Evolutionary conservation across 1,140 invertebrate species (phyloP).

Genomic region (Euborellia annulipes): DNA sequence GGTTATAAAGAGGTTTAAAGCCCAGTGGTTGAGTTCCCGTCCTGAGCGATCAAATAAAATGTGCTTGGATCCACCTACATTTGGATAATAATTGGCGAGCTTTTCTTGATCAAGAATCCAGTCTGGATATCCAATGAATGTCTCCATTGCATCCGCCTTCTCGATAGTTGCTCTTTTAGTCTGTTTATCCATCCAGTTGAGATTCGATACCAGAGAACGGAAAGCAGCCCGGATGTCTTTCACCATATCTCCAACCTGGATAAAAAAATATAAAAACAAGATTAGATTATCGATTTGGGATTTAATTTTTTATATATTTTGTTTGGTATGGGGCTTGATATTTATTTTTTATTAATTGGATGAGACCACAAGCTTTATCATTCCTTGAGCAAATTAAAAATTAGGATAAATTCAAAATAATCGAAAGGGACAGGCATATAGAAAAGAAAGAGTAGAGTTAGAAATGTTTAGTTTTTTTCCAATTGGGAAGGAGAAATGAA

Average conservation of each 20-base stretch:
- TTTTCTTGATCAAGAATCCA: conserved; percentile 34
- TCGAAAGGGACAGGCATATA: not conserved
- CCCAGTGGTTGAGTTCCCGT: too few species aligned
- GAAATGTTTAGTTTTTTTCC: too few species aligned
- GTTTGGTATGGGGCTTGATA: not conserved
- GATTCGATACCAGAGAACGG: conserved; percentile 43
- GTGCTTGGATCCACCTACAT: too few species aligned
- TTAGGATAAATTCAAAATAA: not conserved
- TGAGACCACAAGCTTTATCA: not conserved
- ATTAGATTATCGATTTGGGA: not conserved
- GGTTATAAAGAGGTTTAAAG: too few species aligned
- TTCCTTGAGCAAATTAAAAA: not conserved
- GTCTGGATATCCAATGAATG: conserved; percentile 54
- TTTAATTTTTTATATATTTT: not conserved
- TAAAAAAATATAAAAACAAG: not conserved
- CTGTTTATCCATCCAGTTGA: conserved; percentile 63
- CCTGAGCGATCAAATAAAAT: too few species aligned
- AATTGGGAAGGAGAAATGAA: too few species aligned
- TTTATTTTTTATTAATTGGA: not conserved
- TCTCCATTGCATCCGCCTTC: conserved; percentile 47
- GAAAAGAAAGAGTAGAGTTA: too few species aligned
- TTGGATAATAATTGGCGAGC: conserved; percentile 39
- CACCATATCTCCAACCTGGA: conserved; percentile 41
- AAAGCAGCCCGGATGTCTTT: conserved; percentile 54
- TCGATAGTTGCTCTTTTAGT: conserved; percentile 42